Conservation (phyloP, 2,888 invertebrate species). For the Chrysomela aeneicollis region DNA sequence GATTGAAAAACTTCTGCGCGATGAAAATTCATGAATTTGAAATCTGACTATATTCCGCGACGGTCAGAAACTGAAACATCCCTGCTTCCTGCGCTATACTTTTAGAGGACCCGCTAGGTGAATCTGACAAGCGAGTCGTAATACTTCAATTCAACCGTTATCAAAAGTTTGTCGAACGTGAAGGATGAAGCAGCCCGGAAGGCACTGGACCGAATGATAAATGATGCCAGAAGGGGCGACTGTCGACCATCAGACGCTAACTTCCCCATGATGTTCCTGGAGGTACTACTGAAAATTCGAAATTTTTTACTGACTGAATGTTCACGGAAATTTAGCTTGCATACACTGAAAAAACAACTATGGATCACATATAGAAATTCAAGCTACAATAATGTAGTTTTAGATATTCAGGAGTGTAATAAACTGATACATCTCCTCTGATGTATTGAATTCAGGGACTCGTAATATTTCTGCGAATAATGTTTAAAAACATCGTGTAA, state of each 20-base stretch:
- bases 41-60: too few relatives aligned
- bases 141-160: slow-evolving; percentile 59
- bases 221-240: slow-evolving; percentile 46
- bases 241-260: slow-evolving; percentile 50
- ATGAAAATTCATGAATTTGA: slow-evolving; percentile 12
- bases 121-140: slow-evolving; percentile 56
- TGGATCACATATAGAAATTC: too few relatives aligned
- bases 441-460: too few relatives aligned
- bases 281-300: too few relatives aligned
- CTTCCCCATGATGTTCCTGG: slow-evolving; percentile 28
- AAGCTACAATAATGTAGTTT: too few relatives aligned
- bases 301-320: too few relatives aligned
- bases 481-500: too few relatives aligned
- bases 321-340: too few relatives aligned
- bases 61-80: not conserved
- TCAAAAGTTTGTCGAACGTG: slow-evolving; percentile 58
- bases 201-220: slow-evolving; percentile 51
- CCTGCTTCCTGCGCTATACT: not conserved
- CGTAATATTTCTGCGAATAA: too few relatives aligned
- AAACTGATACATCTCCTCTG: too few relatives aligned
- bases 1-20: not conserved
- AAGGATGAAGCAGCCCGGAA: slow-evolving; percentile 45
- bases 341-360: too few relatives aligned
- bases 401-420: too few relatives aligned
- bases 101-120: slow-evolving; percentile 45